Evolutionary conservation across 2,113 vertebrate species (phyloP).

Genomic region (Mellivora capensis): DNA sequence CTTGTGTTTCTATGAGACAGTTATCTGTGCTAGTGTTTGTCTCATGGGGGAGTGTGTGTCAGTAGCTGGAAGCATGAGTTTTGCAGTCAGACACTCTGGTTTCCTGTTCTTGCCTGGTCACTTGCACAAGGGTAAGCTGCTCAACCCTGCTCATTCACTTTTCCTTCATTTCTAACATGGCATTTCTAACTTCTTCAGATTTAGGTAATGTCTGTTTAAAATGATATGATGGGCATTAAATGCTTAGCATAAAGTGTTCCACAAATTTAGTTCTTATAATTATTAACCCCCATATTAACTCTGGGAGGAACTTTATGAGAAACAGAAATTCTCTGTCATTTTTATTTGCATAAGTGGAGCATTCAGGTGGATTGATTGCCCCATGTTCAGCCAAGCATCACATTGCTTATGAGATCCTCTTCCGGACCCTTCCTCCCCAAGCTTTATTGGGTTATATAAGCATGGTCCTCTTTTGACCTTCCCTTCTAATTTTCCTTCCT

Average conservation of each 20-base stretch:
- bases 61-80: neutral
- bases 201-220: neutral
- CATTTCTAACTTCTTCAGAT: rapidly evolving
- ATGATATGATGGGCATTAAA: neutral
- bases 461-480: neutral
- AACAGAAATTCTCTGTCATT: neutral
- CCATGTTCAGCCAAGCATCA: neutral
- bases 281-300: neutral
- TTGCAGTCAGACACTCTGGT: neutral
- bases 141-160: neutral
- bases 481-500: neutral
- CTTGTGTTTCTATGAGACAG: neutral
- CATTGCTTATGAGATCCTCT: neutral
- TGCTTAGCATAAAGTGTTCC: neutral
- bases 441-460: neutral
- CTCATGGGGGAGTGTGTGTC: neutral
- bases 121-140: neutral
- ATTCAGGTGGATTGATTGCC: too few relatives aligned
- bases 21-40: neutral
- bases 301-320: neutral
- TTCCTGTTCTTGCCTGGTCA: neutral
- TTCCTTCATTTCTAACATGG: neutral
- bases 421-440: neutral
- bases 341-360: neutral
- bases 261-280: neutral